Evolutionary conservation across 2,888 invertebrate species (phyloP).

Genomic region (Cephalotes varians): DNA sequence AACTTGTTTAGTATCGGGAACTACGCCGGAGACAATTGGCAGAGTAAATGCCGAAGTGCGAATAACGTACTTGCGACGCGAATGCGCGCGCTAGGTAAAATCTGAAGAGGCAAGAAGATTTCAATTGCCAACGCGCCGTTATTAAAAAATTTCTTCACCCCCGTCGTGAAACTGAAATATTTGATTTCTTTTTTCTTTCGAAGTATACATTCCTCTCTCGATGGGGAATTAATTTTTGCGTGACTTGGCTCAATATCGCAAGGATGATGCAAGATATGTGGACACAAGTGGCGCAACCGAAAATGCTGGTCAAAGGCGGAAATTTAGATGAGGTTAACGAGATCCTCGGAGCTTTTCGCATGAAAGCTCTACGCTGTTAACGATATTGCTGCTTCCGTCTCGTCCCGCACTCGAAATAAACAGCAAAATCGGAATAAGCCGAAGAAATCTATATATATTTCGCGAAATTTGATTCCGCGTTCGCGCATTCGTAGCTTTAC

Average conservation of each 20-base stretch:
- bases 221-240: conserved; percentile 25
- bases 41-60: conserved; percentile 51
- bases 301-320: conserved; percentile 11
- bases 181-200: neutral
- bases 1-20: conserved; percentile 55
- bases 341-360: conserved; percentile 21
- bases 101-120: neutral
- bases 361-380: conserved; percentile 5
- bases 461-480: conserved; percentile 61
- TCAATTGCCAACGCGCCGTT: conserved; percentile 18
- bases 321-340: conserved; percentile 16
- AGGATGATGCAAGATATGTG: conserved; percentile 10
- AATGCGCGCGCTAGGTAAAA: neutral
- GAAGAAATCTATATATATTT: conserved; percentile 54
- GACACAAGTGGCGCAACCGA: conserved; percentile 16
- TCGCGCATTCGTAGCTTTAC: conserved; percentile 14
- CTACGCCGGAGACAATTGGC: conserved; percentile 60
- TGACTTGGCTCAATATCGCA: conserved; percentile 24
- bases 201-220: conserved; percentile 3
- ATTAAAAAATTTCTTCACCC: conserved; percentile 36
- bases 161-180: neutral
- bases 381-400: neutral
- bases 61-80: neutral
- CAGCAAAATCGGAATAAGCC: conserved; percentile 41
- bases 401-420: neutral